These are phyloP conservation scores for Drosophila kanapiae DNA, from an alignment of 1,140 invertebrate species.

Conservation along the genomic window DNA sequence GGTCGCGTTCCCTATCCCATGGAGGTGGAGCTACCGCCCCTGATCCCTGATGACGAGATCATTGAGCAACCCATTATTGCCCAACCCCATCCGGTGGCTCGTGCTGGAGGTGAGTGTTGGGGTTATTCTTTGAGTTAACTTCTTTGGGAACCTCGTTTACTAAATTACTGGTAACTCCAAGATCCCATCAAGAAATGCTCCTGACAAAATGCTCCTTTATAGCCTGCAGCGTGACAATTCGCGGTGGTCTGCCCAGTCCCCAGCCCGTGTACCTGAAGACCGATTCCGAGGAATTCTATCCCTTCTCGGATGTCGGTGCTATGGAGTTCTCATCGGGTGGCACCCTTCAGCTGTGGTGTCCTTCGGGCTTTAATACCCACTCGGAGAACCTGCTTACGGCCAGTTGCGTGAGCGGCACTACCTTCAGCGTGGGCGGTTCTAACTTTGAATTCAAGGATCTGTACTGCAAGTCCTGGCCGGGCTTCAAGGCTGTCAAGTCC, in stretches of 20 bases:
- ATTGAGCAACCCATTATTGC: slow-evolving; percentile 38
- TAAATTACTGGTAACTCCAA: too few relatives aligned
- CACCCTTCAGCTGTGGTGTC: slow-evolving; percentile 71
- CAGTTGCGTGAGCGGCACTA: slow-evolving; percentile 73
- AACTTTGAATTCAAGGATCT: slow-evolving; percentile 75
- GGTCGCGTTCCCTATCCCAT: slow-evolving; percentile 57
- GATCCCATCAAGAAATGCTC: too few relatives aligned
- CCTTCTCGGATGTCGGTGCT: slow-evolving; percentile 60
- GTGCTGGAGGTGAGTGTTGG: slow-evolving; percentile 48
- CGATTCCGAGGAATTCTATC: slow-evolving; percentile 69
- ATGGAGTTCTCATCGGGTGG: slow-evolving; percentile 69
- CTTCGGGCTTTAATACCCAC: slow-evolving; percentile 60
- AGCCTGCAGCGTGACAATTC: slow-evolving; percentile 73
- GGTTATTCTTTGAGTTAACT: too few relatives aligned
- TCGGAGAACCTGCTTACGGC: slow-evolving; percentile 58
- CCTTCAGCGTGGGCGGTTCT: slow-evolving; percentile 65
- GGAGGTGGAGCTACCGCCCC: slow-evolving; percentile 60
- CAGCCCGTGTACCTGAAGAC: slow-evolving; percentile 77
- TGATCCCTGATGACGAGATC: slow-evolving; percentile 40
- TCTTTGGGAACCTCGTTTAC: too few relatives aligned
- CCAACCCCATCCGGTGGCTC: slow-evolving; percentile 39
- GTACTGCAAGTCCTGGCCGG: slow-evolving; percentile 72
- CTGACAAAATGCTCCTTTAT: neutral
- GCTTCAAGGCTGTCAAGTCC: slow-evolving; percentile 78
- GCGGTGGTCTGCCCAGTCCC: slow-evolving; percentile 69